Evolutionary conservation across 2,113 vertebrate species (phyloP).

Genomic region (Oreochromis aureus): DNA sequence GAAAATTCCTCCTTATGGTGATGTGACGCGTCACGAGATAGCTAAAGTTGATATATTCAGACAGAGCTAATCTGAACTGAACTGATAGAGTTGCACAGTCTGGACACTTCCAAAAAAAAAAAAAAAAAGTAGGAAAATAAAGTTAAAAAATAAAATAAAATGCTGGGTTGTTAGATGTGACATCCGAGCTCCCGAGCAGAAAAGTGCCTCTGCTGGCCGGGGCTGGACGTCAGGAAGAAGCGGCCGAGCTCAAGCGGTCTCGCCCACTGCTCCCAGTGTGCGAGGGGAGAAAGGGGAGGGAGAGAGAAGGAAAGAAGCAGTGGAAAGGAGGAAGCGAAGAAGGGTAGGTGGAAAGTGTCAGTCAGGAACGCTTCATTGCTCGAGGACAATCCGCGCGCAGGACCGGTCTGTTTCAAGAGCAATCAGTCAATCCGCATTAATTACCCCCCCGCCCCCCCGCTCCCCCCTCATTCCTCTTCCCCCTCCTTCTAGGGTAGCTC

Average conservation of each 20-base stretch:
- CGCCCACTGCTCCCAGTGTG: background rate
- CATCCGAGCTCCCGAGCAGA: background rate
- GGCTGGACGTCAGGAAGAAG: background rate
- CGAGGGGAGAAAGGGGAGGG: background rate
- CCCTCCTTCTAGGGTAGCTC: slow-evolving; percentile 30
- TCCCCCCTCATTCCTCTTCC: background rate
- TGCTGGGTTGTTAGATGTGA: too few relatives aligned
- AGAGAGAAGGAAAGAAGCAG: background rate
- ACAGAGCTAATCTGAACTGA: background rate
- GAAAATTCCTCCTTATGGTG: background rate
- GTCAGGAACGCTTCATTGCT: slow-evolving; percentile 74
- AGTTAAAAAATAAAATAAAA: background rate
- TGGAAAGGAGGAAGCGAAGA: slow-evolving; percentile 36
- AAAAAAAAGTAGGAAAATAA: background rate
- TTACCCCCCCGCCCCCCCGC: slow-evolving; percentile 64
- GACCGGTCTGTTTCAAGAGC: slow-evolving; percentile 82
- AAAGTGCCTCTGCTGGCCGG: background rate
- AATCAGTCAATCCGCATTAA: slow-evolving; percentile 86
- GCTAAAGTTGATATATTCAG: background rate
- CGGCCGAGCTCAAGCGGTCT: background rate
- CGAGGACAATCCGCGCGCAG: slow-evolving; percentile 73
- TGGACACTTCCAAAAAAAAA: too few relatives aligned
- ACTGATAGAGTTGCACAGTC: too few relatives aligned
- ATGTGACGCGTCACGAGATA: background rate
- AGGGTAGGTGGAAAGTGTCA: slow-evolving; percentile 74